Percentiles rank a stretch among this genome's conserved stretches.
Evolutionary conservation across 2,113 vertebrate genomes (phyloP).

Genomic region (Pholis gunnellus): DNA sequence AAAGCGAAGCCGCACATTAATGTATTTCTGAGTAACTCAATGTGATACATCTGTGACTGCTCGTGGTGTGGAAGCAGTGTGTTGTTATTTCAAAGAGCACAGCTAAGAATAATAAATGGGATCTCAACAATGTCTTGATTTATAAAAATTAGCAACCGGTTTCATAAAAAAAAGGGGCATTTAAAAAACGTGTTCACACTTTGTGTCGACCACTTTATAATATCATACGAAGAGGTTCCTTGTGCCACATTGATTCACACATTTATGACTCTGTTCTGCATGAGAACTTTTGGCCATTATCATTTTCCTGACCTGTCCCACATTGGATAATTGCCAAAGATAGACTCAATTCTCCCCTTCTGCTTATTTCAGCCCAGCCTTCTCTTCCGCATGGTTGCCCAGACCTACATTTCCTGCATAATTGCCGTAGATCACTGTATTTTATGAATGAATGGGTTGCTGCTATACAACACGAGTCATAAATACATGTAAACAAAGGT

Average conservation of each 20-base stretch:
- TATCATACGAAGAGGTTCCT: slow-evolving; percentile 23
- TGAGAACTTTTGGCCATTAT: slow-evolving; percentile 66
- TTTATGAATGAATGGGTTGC: slow-evolving; percentile 42
- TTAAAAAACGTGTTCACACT: slow-evolving; percentile 17
- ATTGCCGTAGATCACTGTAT: slow-evolving; percentile 27
- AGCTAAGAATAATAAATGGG: slow-evolving; percentile 19
- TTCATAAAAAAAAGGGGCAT: slow-evolving; percentile 8
- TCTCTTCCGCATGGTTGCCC: slow-evolving; percentile 52
- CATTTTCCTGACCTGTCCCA: slow-evolving; percentile 65
- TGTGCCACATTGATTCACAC: slow-evolving; percentile 54
- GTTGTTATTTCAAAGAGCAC: slow-evolving; percentile 23
- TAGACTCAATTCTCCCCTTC: slow-evolving; percentile 56
- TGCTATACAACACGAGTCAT: slow-evolving; percentile 2
- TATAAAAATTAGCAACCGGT: slow-evolving; percentile 10
- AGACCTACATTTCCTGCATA: slow-evolving; percentile 58
- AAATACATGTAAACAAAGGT: slow-evolving; percentile 36
- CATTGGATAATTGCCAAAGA: slow-evolving; percentile 70
- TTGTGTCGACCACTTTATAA: slow-evolving; percentile 20
- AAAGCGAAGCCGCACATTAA: slow-evolving; percentile 35
- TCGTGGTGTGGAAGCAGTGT: slow-evolving; percentile 14
- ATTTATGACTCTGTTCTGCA: slow-evolving; percentile 71
- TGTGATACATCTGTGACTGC: slow-evolving; percentile 39
- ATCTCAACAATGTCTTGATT: slow-evolving; percentile 27
- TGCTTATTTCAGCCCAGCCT: slow-evolving; percentile 39
- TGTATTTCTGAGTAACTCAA: slow-evolving; percentile 38